Percentiles rank a stretch among this genome's conserved stretches.
Conservation (phyloP, 1,140 invertebrate genomes). For the Trichoplusia ni region DNA sequence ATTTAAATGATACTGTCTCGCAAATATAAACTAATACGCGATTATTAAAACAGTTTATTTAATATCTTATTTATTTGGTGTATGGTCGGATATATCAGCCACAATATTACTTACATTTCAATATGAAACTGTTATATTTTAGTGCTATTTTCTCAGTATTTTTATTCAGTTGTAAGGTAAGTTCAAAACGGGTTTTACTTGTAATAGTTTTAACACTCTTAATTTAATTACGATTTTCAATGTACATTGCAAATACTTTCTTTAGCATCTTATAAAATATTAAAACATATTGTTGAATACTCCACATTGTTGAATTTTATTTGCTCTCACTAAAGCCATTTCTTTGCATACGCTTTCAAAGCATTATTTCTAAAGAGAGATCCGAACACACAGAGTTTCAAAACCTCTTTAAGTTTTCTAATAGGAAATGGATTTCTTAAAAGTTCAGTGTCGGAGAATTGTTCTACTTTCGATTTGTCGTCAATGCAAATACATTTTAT, state of each 20-base stretch:
- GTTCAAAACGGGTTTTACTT: too few species aligned
- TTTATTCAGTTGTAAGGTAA: conserved; percentile 26
- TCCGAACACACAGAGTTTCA: neutral
- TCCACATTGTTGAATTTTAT: too few species aligned
- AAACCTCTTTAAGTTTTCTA: conserved; percentile 10
- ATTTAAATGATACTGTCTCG: too few species aligned
- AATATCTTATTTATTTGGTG: neutral
- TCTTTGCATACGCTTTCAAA: too few species aligned
- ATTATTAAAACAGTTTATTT: neutral
- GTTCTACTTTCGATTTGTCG: too few species aligned
- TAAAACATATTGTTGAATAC: too few species aligned
- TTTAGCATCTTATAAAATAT: too few species aligned
- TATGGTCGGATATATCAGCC: neutral
- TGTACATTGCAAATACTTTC: too few species aligned
- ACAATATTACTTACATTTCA: neutral
- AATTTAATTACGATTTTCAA: neutral
- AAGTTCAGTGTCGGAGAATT: conserved; percentile 9
- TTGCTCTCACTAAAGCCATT: too few species aligned
- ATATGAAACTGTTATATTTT: conserved; percentile 23
- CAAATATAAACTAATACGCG: too few species aligned
- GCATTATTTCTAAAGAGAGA: conserved; percentile 1
- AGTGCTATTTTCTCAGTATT: conserved; percentile 12
- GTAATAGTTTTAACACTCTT: too few species aligned
- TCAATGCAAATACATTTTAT: too few species aligned
- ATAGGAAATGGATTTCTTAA: neutral